Percentiles rank a stretch among this genome's conserved stretches.
phyloP scores from a whole-genome alignment of 2,888 invertebrate genomes.

The Hymenopus coronatus region DNA sequence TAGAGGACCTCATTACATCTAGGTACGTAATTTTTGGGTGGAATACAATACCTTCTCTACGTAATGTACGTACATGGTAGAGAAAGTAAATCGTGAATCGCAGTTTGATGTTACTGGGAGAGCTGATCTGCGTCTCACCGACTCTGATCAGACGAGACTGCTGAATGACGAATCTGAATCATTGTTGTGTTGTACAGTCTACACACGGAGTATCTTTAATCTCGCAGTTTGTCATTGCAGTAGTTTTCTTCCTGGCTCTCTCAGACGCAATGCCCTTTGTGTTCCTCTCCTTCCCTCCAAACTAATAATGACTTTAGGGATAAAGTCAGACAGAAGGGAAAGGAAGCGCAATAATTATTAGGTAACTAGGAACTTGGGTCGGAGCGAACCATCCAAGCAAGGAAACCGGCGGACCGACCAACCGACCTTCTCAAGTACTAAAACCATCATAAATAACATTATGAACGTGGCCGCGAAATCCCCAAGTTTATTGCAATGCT shows the following conservation, averaged over 20 bases:
- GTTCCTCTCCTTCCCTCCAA: slow-evolving; percentile 1
- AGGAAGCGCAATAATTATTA: slow-evolving; percentile 31
- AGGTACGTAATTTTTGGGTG: too few species aligned
- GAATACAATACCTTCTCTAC: too few species aligned
- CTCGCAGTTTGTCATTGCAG: neutral
- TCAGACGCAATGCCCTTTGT: neutral
- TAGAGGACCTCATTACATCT: too few species aligned
- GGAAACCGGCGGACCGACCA: slow-evolving; percentile 10
- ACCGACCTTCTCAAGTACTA: slow-evolving; percentile 23
- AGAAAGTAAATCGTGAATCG: too few species aligned
- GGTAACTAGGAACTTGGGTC: slow-evolving; percentile 24
- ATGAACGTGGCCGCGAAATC: slow-evolving; percentile 43
- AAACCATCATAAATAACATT: slow-evolving; percentile 31
- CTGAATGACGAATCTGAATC: too few species aligned
- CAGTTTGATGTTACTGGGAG: too few species aligned
- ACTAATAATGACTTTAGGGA: slow-evolving; percentile 33
- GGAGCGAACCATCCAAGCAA: slow-evolving; percentile 15
- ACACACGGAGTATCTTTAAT: neutral
- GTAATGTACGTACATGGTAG: too few species aligned
- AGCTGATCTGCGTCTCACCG: too few species aligned
- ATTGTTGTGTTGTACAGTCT: neutral
- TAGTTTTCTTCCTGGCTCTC: neutral
- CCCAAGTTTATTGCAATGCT: slow-evolving; percentile 46
- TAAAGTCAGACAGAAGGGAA: slow-evolving; percentile 21
- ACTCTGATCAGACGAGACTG: too few species aligned